These are phyloP conservation scores for Lysandra coridon DNA, from an alignment of 2,888 invertebrate species.

Conservation along the genomic window DNA sequence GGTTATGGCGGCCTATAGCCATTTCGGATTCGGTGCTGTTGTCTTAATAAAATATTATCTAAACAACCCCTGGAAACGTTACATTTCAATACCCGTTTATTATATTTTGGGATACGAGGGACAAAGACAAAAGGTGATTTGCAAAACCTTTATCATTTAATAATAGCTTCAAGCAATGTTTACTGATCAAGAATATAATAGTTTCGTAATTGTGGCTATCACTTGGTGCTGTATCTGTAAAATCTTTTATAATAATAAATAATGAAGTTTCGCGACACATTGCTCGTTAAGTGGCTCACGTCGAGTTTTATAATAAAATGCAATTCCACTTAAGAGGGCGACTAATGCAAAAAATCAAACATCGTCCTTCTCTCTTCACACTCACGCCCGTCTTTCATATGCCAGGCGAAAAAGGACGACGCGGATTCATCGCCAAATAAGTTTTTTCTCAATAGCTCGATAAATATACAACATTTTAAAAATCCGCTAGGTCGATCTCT, in stretches of 20 bases:
- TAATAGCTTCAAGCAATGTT: background rate
- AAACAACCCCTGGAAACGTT: background rate
- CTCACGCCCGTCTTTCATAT: no score
- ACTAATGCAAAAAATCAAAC: no score
- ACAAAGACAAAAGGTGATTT: background rate
- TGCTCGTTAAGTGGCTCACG: slow-evolving; percentile 29
- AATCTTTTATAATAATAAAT: background rate
- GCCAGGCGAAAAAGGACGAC: no score
- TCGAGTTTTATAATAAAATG: slow-evolving; percentile 37
- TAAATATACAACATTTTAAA: no score
- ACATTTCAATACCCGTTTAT: background rate
- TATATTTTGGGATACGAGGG: background rate
- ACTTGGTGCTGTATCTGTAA: background rate
- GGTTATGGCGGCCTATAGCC: slow-evolving; percentile 42
- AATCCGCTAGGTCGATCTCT: no score
- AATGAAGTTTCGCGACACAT: slow-evolving; percentile 33
- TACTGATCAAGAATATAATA: background rate
- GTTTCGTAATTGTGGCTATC: background rate
- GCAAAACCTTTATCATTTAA: no score
- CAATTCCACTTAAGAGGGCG: slow-evolving; percentile 37
- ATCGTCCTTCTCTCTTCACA: no score
- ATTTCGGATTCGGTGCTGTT: slow-evolving; percentile 22
- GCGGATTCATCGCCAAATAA: no score
- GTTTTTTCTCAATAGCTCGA: no score
- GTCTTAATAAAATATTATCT: slow-evolving; percentile 23